Base-by-base conservation (phyloP, 2,797 vertebrate species). In the Balearica regulorum region DNA sequence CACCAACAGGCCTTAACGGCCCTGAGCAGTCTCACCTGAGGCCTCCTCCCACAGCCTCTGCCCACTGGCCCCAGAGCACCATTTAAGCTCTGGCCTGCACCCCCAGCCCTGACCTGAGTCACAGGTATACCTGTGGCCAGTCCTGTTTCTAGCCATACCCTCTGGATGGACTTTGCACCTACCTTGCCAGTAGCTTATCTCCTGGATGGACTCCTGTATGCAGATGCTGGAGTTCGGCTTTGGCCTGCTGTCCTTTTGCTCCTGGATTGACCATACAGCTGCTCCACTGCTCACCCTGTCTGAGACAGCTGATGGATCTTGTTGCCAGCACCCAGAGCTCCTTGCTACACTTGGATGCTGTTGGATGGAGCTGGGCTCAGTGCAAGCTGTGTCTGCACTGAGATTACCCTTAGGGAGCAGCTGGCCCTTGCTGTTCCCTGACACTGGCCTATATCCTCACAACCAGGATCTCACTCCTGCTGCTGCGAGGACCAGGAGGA, bases 1-100 rank as follows among this genome's bases (percentile, higher is more conserved):
- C 41, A 16, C 17, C 25, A 9, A 7, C 0, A 46, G 13, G 7
- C 43, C 37, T 22, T 13, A 25, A n/a, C 1, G 28, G 29, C 33
- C 16, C 65, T 28, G 51, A 55, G 31, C 33, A 43, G 44, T 7
- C 66, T 58, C n/a, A 11, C 15, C 21, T 6, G 51, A 15, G 20
- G 22, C 14, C 16, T 28, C 9, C 13, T 29, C 4, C 16, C 35
- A 35, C 0, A 1, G 25, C 11, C 49, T 46, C 33, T 55, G 54
- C 19, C 44, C 60, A 35, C 0, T 60, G n/a, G 58, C 61, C 51
- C 44, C 33, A 3, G 6, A 35, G 25, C 31, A 22, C 20, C 21
- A 7, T 16, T 5, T 18, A 18, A n/a, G 37, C 44, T 37, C 17
- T n/a, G 75, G 11, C 6, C 46, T 6, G 20, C 44, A 46, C 8